Evolutionary conservation across 2,113 vertebrate genomes (phyloP).

Genomic region (Rhinogobius similis): DNA sequence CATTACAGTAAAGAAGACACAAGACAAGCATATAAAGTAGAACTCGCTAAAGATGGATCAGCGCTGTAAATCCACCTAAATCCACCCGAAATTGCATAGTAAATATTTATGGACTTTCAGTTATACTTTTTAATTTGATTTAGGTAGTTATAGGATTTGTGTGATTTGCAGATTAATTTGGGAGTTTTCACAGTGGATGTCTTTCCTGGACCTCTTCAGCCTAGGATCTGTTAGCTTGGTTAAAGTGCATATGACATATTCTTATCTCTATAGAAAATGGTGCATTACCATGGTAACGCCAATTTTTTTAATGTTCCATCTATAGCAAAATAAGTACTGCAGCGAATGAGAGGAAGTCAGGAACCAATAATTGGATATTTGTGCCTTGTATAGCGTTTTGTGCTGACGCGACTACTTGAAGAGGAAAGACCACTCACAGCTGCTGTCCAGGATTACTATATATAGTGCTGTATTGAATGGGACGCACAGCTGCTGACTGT

Average conservation of each 20-base stretch:
- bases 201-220: no score
- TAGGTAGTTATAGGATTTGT: not conserved
- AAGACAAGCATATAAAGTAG: no score
- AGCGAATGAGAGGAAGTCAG: not conserved
- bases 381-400: constrained; percentile 32
- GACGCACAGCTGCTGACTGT: constrained; percentile 43
- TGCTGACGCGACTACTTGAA: constrained; percentile 46
- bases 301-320: no score
- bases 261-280: no score
- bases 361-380: constrained; percentile 47
- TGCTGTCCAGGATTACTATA: constrained; percentile 53
- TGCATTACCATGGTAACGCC: no score
- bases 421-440: constrained; percentile 50
- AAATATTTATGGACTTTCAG: not conserved
- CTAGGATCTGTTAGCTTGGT: no score
- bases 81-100: not conserved
- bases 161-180: not conserved
- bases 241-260: no score
- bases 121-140: not conserved
- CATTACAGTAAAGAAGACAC: not conserved
- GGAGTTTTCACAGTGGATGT: no score
- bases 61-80: not conserved
- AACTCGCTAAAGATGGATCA: no score
- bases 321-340: not conserved
- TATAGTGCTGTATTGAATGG: constrained; percentile 31